phyloP scores from a whole-genome alignment of 37 sponge, comb jelly and placozoan genomes.

The Halichondria panicea region DNA sequence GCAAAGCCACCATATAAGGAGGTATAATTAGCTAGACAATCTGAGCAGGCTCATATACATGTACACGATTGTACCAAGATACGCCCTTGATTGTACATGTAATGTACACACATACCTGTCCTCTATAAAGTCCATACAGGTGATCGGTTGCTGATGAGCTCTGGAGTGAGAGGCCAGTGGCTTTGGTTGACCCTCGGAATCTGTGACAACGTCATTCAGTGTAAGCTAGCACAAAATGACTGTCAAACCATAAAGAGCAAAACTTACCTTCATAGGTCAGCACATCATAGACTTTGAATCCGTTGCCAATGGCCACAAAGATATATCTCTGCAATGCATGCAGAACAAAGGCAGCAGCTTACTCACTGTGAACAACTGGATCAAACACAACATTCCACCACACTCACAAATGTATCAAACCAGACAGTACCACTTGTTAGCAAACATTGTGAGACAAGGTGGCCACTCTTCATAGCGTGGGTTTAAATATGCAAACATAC shows the following conservation, averaged over 20 bases:
- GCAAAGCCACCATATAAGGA: too few species aligned
- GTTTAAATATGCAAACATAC: too few species aligned
- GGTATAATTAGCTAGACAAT: background rate
- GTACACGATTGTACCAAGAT: background rate
- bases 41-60: background rate
- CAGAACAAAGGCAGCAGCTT: background rate
- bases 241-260: background rate
- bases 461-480: too few species aligned
- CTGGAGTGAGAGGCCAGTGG: conserved; percentile 33
- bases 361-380: too few species aligned
- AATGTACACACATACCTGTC: conserved; percentile 20
- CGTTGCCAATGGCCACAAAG: conserved; percentile 52
- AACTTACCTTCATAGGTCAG: conserved; percentile 46
- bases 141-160: conserved; percentile 61
- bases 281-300: conserved; percentile 67
- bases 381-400: too few species aligned
- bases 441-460: too few species aligned
- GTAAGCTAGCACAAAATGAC: too few species aligned
- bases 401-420: too few species aligned
- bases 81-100: background rate
- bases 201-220: too few species aligned
- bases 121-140: conserved; percentile 51
- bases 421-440: too few species aligned
- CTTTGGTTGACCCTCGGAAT: conserved; percentile 48
- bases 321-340: conserved; percentile 30